A percentile compares a stretch with the other conserved stretches of the same genome.
phyloP scores from a whole-genome alignment of 1,140 invertebrate species.

The Conus ventricosus region DNA sequence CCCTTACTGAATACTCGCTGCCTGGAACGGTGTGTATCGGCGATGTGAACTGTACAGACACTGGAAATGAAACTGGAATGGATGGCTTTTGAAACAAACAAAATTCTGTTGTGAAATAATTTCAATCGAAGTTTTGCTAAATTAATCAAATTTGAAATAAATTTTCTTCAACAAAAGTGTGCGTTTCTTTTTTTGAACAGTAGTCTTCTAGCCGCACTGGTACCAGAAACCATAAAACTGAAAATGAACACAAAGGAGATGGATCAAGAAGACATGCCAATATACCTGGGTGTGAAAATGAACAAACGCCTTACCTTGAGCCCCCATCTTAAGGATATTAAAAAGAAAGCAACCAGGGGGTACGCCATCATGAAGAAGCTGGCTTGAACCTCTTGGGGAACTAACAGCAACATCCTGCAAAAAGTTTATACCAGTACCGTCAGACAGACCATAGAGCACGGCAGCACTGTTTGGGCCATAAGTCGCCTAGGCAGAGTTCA shows the following conservation, averaged over 20 bases:
- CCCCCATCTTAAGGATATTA: background rate
- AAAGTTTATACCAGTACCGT: constrained; percentile 26
- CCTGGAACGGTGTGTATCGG: too few species aligned
- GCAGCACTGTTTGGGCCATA: background rate
- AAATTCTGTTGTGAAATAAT: too few species aligned
- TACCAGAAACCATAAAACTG: constrained; percentile 2
- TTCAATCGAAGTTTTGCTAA: too few species aligned
- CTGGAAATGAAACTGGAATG: too few species aligned
- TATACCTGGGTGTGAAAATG: background rate
- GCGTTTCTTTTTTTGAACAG: background rate
- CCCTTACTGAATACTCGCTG: too few species aligned
- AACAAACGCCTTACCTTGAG: background rate
- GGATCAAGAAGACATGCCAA: background rate
- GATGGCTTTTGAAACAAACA: too few species aligned
- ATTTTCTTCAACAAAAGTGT: too few species aligned
- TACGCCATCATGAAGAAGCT: constrained; percentile 26
- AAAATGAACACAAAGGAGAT: background rate
- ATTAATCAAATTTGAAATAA: too few species aligned
- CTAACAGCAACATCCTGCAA: constrained; percentile 27
- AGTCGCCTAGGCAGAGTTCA: background rate
- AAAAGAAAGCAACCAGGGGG: too few species aligned
- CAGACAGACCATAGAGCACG: constrained; percentile 12
- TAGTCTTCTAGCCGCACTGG: background rate
- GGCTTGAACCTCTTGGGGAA: constrained; percentile 21
- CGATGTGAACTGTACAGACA: too few species aligned